Base-by-base conservation (phyloP, 2,113 vertebrate species). In the Coregonus clupeaformis region DNA sequence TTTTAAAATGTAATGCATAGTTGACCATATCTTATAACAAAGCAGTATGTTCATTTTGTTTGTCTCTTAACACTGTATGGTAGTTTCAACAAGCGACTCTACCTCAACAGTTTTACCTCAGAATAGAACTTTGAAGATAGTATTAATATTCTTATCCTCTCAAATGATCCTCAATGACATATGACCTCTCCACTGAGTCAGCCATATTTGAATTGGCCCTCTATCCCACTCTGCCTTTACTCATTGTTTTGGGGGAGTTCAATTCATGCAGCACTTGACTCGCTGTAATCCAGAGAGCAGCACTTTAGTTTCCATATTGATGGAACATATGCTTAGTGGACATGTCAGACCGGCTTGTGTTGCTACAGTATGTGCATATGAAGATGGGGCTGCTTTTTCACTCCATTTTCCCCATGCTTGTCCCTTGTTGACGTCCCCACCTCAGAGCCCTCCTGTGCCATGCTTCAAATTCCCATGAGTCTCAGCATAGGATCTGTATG, bases 401-500 rank as follows among this genome's bases (percentile, higher is more conserved):
- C 14, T 49, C 14, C 47, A 18, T 52, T 18, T 18, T 18, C 16
- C 5, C 49, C 12, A 52, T 52, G 14, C 49, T 52, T 18, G 69
- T 29, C 68, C 36, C 0, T 13, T 67, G 63, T 4, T 5, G 24
- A 32, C 36, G 9, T 42, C 36, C 9, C 36, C 36, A 42, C 49
- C 76, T 64, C 22, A 27, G 64, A 68, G 45, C 69, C 68, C 65
- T 14, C 0, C 77, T 59, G 78, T 80, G 83, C 78, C 82, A 80
- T 79, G 80, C 82, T 80, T 77, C 25, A 6, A 66, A 77, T 82
- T 81, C 79, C 84, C 78, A 72, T 42, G 29, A 78, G 79, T 25
- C 57, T 79, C 76, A 68, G 79, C 84, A 79, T 88, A 83, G 68
- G 84, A 86, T 90, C 86, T 82, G 85, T 85, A 84, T 88, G 87